phyloP scores from a whole-genome alignment of 2,888 invertebrate species.

The Tolmerus cingulatus region DNA sequence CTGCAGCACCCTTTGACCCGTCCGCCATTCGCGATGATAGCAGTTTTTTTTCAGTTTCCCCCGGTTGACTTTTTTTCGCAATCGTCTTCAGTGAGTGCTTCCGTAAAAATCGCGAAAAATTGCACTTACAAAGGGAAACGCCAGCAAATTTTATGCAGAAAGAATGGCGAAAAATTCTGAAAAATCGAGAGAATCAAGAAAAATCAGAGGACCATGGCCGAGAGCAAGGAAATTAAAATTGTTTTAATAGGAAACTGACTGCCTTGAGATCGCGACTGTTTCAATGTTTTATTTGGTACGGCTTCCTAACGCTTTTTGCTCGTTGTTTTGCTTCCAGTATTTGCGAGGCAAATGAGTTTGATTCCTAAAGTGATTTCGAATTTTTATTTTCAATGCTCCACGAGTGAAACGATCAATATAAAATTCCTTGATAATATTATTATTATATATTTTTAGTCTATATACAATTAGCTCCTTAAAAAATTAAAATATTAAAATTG shows the following conservation, averaged over 20 bases:
- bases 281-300: background rate
- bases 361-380: background rate
- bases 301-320: background rate
- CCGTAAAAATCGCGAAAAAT: conserved; percentile 30
- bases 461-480: no score
- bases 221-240: conserved; percentile 26
- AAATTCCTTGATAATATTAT: background rate
- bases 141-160: conserved; percentile 17
- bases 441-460: background rate
- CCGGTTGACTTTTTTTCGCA: background rate
- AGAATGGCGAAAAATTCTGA: conserved; percentile 6
- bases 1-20: background rate
- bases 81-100: background rate
- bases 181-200: background rate
- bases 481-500: no score
- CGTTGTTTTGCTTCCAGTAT: background rate
- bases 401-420: background rate
- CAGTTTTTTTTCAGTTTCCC: background rate
- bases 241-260: conserved; percentile 27
- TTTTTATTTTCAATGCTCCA: background rate
- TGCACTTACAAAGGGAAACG: conserved; percentile 21
- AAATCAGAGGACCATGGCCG: background rate
- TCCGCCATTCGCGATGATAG: background rate
- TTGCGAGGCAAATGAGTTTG: background rate
- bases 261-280: conserved; percentile 1